Conservation (phyloP, 2,888 invertebrate genomes). For the Disparrhopalites patrizii region DNA sequence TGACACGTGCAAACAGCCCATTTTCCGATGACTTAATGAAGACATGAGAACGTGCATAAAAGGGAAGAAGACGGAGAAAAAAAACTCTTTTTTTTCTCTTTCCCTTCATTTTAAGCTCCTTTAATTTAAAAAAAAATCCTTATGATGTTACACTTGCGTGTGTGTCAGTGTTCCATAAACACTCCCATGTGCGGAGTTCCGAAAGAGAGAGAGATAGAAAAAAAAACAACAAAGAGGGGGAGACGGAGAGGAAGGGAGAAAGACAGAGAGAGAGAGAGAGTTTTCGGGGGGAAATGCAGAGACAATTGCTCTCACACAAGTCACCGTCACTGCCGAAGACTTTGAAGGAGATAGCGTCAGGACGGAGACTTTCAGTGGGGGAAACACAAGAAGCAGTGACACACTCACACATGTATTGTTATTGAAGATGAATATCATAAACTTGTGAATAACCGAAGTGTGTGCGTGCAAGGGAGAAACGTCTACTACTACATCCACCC, state of each 20-base stretch:
- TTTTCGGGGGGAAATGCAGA: slow-evolving; percentile 5
- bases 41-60: slow-evolving; percentile 33
- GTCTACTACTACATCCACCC: too few species aligned
- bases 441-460: slow-evolving; percentile 14
- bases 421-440: slow-evolving; percentile 18
- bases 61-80: neutral
- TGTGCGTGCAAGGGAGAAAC: neutral
- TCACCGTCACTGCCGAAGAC: too few species aligned
- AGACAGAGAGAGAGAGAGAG: neutral
- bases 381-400: slow-evolving; percentile 22
- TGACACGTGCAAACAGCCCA: slow-evolving; percentile 44
- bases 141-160: neutral
- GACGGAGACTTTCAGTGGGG: too few species aligned
- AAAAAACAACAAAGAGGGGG: neutral
- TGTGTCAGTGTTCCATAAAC: neutral
- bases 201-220: neutral
- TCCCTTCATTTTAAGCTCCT: slow-evolving; percentile 6
- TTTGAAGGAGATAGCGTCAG: too few species aligned
- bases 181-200: neutral
- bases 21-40: slow-evolving; percentile 40
- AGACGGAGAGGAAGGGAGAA: neutral
- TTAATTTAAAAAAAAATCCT: too few species aligned
- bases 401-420: slow-evolving; percentile 20
- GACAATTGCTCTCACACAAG: too few species aligned
- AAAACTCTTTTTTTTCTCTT: too few species aligned